phyloP scores from a whole-genome alignment of 2,113 vertebrate genomes.

The Cavia porcellus region DNA sequence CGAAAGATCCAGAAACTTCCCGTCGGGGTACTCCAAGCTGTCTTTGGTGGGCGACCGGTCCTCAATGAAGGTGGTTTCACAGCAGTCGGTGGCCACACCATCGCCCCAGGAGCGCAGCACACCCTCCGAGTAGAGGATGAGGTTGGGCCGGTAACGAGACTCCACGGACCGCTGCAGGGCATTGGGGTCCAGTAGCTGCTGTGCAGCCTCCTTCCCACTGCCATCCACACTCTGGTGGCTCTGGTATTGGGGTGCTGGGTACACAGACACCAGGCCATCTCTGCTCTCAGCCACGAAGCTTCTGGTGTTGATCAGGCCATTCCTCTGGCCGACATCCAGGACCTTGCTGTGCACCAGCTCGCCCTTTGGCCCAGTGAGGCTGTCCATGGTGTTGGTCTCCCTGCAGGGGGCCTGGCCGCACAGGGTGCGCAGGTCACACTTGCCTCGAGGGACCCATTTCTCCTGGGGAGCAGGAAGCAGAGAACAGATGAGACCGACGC shows the following conservation, averaged over 20 bases:
- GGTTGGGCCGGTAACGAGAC: conserved; percentile 90
- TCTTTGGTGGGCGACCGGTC: conserved; percentile 91
- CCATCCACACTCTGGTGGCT: conserved; percentile 85
- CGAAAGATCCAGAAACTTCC: conserved; percentile 93
- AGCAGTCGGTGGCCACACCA: conserved; percentile 90
- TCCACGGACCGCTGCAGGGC: conserved; percentile 90
- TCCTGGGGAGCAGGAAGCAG: conserved; percentile 80
- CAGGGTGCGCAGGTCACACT: conserved; percentile 75
- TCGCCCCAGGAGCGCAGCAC: conserved; percentile 92
- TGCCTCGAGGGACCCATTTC: conserved; percentile 85
- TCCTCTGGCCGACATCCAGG: conserved; percentile 87
- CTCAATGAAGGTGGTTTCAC: conserved; percentile 97
- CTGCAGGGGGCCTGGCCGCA: neutral
- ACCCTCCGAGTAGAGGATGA: conserved; percentile 93
- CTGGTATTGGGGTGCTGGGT: conserved; percentile 93
- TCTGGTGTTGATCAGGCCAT: conserved; percentile 94
- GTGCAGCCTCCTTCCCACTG: conserved; percentile 82
- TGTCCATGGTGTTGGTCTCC: conserved; percentile 85
- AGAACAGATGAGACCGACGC: conserved; percentile 70
- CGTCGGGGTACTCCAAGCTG: conserved; percentile 90
- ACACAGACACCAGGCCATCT: conserved; percentile 91
- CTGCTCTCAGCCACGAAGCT: conserved; percentile 90
- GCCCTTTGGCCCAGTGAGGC: conserved; percentile 86
- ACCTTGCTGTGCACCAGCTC: conserved; percentile 85
- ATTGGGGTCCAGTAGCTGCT: conserved; percentile 94